Base-by-base conservation (phyloP, 2,888 invertebrate species). In the Crioceris asparagi region DNA sequence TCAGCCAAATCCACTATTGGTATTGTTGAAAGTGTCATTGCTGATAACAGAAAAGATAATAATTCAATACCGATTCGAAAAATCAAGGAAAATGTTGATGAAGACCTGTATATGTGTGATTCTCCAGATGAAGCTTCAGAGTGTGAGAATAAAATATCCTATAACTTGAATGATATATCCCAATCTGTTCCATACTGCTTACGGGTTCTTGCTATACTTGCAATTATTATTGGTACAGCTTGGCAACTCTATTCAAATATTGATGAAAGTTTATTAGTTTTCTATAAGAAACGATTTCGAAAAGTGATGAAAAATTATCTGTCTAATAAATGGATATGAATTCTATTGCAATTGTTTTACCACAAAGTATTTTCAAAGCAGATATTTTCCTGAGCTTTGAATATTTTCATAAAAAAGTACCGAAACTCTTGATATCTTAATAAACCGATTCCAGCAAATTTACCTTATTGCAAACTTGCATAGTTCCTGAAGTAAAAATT, bases 1-100 rank as follows among this genome's bases (percentile, higher is more conserved):
- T 40, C 41, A 6, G 35, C 35, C 17, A 41, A 38, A 18, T 43
- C 43, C 5, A 46, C 41, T 2, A 33, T 34, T 5, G 41, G 41
- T 11, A 7, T 32, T n/a, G 35, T 41, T 7, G 45, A 39, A n/a
- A 43, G 34, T 11, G 40, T 41, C 3, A 34, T 32, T 10, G 21
- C 17, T 16, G 36, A 35, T 8, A 37, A 41, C 2, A 16, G 35
- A 2, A 21, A 35, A 10, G 29, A 30, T 4, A 17, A 30, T 7
- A 30, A 17, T 16, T 11, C 11, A 17, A 17, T 17, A 6, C 5
- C 17, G 30, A 30, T 30, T 15, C 5, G 4, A 6, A 16, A 17
- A 2, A 16, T 3, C 16, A 21, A 21, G 7, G 26, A 26, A 26
- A 8, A 11, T 11, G 27, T 15, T 27, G 15, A 12, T 5, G 27